These are phyloP conservation scores for Dissostichus mawsoni DNA, from an alignment of 2,113 vertebrate species.

Conservation along the genomic window DNA sequence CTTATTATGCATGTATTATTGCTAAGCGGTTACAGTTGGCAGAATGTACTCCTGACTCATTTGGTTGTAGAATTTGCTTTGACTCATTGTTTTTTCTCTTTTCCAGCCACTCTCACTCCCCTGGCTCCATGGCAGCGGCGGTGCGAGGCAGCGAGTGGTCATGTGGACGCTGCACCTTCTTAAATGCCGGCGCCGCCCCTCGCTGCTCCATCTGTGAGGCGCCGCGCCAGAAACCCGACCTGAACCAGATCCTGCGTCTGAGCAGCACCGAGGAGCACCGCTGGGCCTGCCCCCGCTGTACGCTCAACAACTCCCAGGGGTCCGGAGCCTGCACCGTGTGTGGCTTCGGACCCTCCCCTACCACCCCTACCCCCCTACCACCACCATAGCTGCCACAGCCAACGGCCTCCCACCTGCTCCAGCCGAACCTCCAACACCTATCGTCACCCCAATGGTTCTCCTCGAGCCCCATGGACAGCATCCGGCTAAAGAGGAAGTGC, in stretches of 20 bases:
- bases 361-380: conserved; percentile 76
- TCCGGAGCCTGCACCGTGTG: conserved; percentile 92
- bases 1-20: conserved; percentile 17
- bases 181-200: conserved; percentile 90
- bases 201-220: conserved; percentile 98
- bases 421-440: conserved; percentile 44
- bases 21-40: background rate
- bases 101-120: conserved; percentile 92
- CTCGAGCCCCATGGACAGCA: conserved; percentile 86
- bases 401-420: conserved; percentile 86
- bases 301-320: conserved; percentile 93
- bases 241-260: conserved; percentile 96
- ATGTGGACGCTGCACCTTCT: conserved; percentile 95
- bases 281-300: conserved; percentile 95
- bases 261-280: conserved; percentile 94
- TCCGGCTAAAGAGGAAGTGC: conserved; percentile 75
- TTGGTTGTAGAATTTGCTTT: conserved; percentile 16
- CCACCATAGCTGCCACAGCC: conserved; percentile 78
- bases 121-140: conserved; percentile 92
- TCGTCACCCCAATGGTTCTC: conserved; percentile 54
- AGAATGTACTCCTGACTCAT: conserved; percentile 7
- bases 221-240: conserved; percentile 94
- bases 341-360: conserved; percentile 77
- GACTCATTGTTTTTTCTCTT: conserved; percentile 44
- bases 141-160: conserved; percentile 91